Evolutionary conservation across 2,888 invertebrate genomes (phyloP), one percentile per base, ranked within the genome.

Genomic region (Pemphredon lugubris): DNA sequence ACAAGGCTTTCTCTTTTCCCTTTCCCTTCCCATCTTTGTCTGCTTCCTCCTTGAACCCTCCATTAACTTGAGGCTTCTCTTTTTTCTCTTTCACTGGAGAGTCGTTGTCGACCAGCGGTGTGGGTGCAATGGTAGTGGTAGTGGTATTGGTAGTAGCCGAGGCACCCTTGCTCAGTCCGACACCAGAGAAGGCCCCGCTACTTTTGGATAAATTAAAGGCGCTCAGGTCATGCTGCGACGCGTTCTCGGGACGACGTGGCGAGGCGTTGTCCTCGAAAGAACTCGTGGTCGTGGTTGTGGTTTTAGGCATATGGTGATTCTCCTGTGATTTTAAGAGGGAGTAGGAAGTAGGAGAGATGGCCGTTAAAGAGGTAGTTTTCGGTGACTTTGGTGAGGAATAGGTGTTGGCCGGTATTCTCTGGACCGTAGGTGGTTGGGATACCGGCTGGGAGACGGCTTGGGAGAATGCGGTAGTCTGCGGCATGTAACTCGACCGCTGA

Each of bases 331-430:
- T 85, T 1, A 81, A 68, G 0, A 78, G 53, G 16, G 73, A 72
- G n/a, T 79, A 82, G 20, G 83, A 78, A n/a, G 74, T 32, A 14
- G 71, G 60, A 4, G 80, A 81, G 2, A 75, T 79, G 34, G 82
- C 66, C 13, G 66, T 80, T 4, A 83, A 74, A 23, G 84, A 79
- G 3, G 81, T 78, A 21, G 84, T 71, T 16, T 84, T 78, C 18
- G 85, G 81, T 7, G 85, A 84, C 7, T 86, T 83, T 1, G 85
- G 82, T 0, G 86, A 77, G 2, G 84, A 83, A 32, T 84, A 85
- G 11, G 83, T 85, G 54, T 83, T 88, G 0, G 89, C 87, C 1
- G 88, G 87, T 70, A 89, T 87, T 76, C 89, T 85, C 60, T 90
- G 89, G 0, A 89, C 85, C 13, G 87, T 78, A 1, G 88, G 88